Conservation (phyloP, 1,140 invertebrate genomes). For the Drosophila serrata region DNA sequence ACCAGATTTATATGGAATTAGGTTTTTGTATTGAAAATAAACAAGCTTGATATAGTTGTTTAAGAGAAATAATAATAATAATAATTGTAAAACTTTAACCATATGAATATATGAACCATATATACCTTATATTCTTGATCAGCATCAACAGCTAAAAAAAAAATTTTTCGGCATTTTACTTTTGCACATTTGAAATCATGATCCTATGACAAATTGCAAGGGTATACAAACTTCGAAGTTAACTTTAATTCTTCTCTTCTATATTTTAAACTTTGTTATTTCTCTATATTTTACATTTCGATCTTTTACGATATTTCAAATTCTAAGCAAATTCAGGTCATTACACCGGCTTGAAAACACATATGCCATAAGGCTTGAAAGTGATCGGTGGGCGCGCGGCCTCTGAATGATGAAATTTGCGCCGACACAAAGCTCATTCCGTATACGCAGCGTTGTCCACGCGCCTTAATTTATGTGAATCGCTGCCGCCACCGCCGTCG, state of each 20-base stretch:
- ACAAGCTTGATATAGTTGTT: neutral
- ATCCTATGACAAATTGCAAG: no score
- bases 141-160: no score
- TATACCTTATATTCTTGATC: no score
- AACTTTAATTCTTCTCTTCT: no score
- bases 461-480: slow-evolving; percentile 64
- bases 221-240: no score
- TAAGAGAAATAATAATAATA: neutral
- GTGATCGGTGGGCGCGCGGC: neutral
- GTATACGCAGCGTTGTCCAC: slow-evolving; percentile 66
- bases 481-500: neutral
- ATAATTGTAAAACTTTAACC: neutral
- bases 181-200: no score
- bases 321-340: neutral
- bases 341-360: neutral
- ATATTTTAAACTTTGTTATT: neutral
- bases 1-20: neutral
- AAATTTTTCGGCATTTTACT: no score
- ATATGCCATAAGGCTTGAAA: neutral
- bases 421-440: slow-evolving; percentile 56
- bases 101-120: no score
- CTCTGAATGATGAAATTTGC: slow-evolving; percentile 63
- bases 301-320: neutral
- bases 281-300: neutral
- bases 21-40: no score